A percentile compares a stretch with the other conserved stretches of the same genome.
phyloP scores from a whole-genome alignment of 2,797 vertebrate species.

The Gallinago nigripennis region DNA sequence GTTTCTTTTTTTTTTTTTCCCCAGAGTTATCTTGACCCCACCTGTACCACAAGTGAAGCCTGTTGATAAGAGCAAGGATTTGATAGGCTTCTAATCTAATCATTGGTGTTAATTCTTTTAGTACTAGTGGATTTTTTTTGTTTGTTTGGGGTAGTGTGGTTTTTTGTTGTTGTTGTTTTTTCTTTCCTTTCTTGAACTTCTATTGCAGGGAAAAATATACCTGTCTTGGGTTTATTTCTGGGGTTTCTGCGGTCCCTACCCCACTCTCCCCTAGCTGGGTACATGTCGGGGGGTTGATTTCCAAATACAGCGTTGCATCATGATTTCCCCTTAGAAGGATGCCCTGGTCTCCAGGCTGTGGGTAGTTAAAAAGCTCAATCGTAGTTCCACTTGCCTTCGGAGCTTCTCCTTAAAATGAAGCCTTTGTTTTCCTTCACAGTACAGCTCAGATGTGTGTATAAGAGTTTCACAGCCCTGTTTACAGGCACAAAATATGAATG shows the following conservation, averaged over 20 bases:
- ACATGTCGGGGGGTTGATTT: neutral
- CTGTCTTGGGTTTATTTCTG: neutral
- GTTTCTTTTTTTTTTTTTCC: neutral
- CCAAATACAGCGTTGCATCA: neutral
- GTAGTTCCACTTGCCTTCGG: neutral
- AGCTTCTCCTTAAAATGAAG: neutral
- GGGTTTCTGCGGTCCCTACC: neutral
- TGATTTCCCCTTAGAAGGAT: neutral
- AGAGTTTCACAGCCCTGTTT: neutral
- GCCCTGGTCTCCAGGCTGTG: neutral
- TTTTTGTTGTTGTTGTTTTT: too few species aligned
- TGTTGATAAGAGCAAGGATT: neutral
- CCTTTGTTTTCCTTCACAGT: neutral
- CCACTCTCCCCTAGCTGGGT: neutral
- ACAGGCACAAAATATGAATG: neutral
- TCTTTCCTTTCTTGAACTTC: neutral
- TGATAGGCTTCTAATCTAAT: neutral
- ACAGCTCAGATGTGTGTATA: neutral
- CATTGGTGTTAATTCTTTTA: neutral
- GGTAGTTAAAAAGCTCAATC: neutral
- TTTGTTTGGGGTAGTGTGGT: too few species aligned
- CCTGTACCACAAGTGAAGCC: neutral
- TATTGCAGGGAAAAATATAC: neutral
- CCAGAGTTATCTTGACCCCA: neutral
- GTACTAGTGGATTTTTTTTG: neutral